Evolutionary conservation across 2,888 invertebrate species (phyloP), one percentile per base, ranked within the genome.

Genomic region (Cistogaster globosa): DNA sequence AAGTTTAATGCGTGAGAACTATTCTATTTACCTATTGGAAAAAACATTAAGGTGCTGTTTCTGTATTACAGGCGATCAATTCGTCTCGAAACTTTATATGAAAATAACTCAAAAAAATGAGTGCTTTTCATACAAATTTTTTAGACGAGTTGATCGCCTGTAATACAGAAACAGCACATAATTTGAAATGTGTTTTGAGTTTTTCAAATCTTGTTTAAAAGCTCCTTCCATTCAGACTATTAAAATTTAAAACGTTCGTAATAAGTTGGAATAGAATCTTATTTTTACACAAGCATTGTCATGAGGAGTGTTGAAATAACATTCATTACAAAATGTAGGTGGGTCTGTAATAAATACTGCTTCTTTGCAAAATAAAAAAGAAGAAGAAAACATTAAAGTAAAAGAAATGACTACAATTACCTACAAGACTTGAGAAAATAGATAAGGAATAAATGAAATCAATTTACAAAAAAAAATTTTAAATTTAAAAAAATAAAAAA

Each of bases 401-500:
- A 74, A 75, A 69, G 62, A 83, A 72, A 72, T 67, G 65, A 65
- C 71, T 76, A 77, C 82, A 76, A 82, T 71, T 57, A 76, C 65
- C 48, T 68, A 67, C 36, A 62, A 82, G 62, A 82, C 63, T 51
- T 76, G 38, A 16, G 69, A 75, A 38, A 62, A 45, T 36, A 48
- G 62, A 68, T 76, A 82, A 68, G 20, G 62, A 67, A 68, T 18
- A 62, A 67, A 32, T 48, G 18, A 6, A n/a, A n/a, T n/a, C 51
- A 60, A 26, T 58, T 67, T 67, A 53, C 14, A 51, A 32, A 12
- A 67, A 32, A 18, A 58, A n/a, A n/a, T n/a, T n/a, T n/a, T n/a
- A n/a, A n/a, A n/a, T n/a, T 16, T 18, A 74, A 3, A 38, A 53
- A 18, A 42, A 8, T 45, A 63, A 58, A 83, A 77, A 83, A 83